These are phyloP conservation scores for Acrocephalus scirpaceus DNA, from an alignment of 2,797 vertebrate species.

Conservation along the genomic window DNA sequence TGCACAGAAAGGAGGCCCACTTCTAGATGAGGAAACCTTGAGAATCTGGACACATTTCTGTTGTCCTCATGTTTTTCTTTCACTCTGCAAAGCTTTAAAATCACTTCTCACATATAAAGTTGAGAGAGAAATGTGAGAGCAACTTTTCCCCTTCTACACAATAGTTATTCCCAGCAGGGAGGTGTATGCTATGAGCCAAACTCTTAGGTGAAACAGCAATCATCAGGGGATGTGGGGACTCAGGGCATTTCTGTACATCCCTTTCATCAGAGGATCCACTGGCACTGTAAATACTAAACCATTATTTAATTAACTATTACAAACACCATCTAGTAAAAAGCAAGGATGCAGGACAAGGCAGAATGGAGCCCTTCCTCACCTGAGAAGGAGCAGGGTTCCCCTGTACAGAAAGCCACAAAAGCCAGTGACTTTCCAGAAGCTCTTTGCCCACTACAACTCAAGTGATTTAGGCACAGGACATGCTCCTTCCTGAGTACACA, in stretches of 20 bases:
- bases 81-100: background rate
- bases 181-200: fast-evolving
- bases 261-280: background rate
- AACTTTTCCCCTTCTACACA: background rate
- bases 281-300: background rate
- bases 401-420: background rate
- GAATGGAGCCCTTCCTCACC: background rate
- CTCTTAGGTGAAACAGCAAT: background rate
- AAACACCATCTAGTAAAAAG: background rate
- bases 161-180: background rate
- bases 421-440: background rate
- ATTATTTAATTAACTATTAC: background rate
- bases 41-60: background rate
- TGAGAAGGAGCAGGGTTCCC: background rate
- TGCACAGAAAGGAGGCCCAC: background rate
- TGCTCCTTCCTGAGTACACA: background rate
- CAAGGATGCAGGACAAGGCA: background rate
- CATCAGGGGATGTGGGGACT: background rate
- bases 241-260: background rate
- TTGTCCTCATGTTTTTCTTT: background rate
- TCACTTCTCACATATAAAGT: background rate
- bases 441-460: background rate
- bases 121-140: background rate
- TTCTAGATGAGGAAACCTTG: background rate
- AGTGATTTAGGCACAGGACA: background rate